A percentile compares a stretch with the other conserved stretches of the same genome.
These are phyloP conservation scores for Seriola quinqueradiata DNA, from an alignment of 2,113 vertebrate species.

Conservation along the genomic window DNA sequence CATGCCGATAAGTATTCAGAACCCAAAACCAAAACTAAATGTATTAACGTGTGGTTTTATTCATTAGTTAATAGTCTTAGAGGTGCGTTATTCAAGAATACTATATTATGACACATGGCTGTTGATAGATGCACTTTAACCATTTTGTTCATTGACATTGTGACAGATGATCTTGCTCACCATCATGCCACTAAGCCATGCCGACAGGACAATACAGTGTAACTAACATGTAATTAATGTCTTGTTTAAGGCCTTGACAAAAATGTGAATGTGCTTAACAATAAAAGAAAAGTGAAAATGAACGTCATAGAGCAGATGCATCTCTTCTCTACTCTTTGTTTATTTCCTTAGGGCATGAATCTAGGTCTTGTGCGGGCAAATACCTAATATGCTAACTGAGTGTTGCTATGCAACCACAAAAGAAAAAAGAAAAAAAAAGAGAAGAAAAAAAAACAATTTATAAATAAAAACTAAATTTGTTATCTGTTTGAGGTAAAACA, in stretches of 20 bases:
- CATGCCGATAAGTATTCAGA: background rate
- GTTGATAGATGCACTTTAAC: background rate
- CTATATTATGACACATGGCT: background rate
- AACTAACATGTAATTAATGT: constrained; percentile 5
- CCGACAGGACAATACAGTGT: background rate
- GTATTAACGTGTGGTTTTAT: background rate
- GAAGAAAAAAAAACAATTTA: background rate
- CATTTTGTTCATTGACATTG: background rate
- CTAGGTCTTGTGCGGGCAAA: background rate
- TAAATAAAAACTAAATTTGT: background rate
- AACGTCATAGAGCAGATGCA: background rate
- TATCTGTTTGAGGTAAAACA: background rate
- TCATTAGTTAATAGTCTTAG: background rate
- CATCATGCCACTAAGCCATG: background rate
- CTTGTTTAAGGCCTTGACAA: background rate
- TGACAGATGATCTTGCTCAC: constrained; percentile 15
- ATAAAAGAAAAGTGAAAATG: background rate
- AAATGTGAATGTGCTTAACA: background rate
- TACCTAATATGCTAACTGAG: background rate
- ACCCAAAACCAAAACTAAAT: background rate
- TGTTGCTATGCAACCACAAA: constrained; percentile 16
- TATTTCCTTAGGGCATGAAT: constrained; percentile 6
- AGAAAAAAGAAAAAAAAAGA: background rate
- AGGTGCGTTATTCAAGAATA: background rate
- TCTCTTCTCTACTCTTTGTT: background rate